Evolutionary conservation across 2,888 invertebrate genomes (phyloP).

Genomic region (Aspidapion aeneum): DNA sequence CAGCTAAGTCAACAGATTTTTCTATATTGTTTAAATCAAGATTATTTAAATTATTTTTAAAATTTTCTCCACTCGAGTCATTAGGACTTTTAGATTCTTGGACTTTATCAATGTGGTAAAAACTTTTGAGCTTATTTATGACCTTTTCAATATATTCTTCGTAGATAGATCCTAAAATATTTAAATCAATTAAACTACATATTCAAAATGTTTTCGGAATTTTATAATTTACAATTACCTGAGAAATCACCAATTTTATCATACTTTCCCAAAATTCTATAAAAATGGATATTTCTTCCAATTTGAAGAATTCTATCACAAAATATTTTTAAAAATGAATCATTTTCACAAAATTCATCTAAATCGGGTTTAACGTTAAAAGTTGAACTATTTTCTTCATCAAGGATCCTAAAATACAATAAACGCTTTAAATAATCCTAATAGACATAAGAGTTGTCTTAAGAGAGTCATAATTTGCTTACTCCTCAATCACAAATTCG

Average conservation of each 20-base stretch:
- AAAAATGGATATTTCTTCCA: slow-evolving; percentile 42
- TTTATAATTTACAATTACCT: slow-evolving; percentile 27
- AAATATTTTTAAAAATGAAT: slow-evolving; percentile 40
- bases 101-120: slow-evolving; percentile 21
- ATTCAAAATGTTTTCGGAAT: slow-evolving; percentile 4
- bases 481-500: slow-evolving; percentile 41
- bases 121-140: slow-evolving; percentile 35
- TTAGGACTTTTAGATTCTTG: slow-evolving; percentile 5
- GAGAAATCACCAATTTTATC: slow-evolving; percentile 31
- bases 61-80: background rate
- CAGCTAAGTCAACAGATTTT: slow-evolving; percentile 39
- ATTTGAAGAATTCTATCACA: slow-evolving; percentile 39
- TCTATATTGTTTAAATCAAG: slow-evolving; percentile 42
- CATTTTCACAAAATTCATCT: slow-evolving; percentile 28
- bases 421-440: too few species aligned
- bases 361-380: slow-evolving; percentile 29
- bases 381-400: slow-evolving; percentile 9
- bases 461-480: too few species aligned
- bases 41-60: slow-evolving; percentile 7
- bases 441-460: too few species aligned
- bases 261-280: slow-evolving; percentile 40
- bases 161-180: slow-evolving; percentile 41
- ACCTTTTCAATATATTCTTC: slow-evolving; percentile 38
- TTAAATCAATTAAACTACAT: background rate
- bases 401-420: background rate